Conservation (phyloP, 1,140 invertebrate species). For the Amyelois transitella region DNA sequence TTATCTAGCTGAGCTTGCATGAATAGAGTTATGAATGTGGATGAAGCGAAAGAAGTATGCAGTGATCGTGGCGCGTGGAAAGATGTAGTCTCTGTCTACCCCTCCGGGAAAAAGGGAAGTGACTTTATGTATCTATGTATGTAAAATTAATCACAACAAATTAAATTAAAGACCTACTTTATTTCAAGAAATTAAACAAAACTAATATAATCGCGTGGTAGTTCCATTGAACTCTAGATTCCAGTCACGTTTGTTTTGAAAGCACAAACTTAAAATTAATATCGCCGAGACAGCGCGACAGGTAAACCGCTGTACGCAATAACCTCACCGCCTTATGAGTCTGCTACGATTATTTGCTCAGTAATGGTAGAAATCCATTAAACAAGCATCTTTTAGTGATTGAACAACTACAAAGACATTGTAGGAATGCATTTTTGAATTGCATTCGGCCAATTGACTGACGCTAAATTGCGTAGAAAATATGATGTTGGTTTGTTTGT, state of each 20-base stretch:
- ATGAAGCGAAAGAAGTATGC: too few relatives aligned
- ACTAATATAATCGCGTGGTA: slow-evolving; percentile 2
- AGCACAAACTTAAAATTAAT: not conserved
- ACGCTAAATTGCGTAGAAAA: slow-evolving; percentile 40
- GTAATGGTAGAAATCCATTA: slow-evolving; percentile 73
- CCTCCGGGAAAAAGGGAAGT: too few relatives aligned
- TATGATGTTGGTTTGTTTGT: not conserved
- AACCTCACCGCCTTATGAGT: slow-evolving; percentile 34
- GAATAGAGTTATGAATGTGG: too few relatives aligned
- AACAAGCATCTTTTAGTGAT: slow-evolving; percentile 72
- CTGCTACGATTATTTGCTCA: slow-evolving; percentile 69
- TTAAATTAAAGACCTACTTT: not conserved
- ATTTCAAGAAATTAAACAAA: slow-evolving; percentile 7
- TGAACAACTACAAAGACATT: slow-evolving; percentile 61
- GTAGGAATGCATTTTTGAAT: slow-evolving; percentile 63
- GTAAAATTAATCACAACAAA: too few relatives aligned
- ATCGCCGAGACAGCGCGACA: not conserved
- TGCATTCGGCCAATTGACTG: slow-evolving; percentile 60
- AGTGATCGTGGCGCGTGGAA: too few relatives aligned
- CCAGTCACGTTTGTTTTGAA: slow-evolving; percentile 4
- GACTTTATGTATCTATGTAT: too few relatives aligned
- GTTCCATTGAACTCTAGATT: not conserved
- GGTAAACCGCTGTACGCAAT: slow-evolving; percentile 9
- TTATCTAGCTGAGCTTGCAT: too few relatives aligned
- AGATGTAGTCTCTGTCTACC: too few relatives aligned